A percentile compares a stretch with the other conserved stretches of the same genome.
These are phyloP conservation scores for Drosophila niveifrons DNA, from an alignment of 2,888 invertebrate species.

Conservation along the genomic window DNA sequence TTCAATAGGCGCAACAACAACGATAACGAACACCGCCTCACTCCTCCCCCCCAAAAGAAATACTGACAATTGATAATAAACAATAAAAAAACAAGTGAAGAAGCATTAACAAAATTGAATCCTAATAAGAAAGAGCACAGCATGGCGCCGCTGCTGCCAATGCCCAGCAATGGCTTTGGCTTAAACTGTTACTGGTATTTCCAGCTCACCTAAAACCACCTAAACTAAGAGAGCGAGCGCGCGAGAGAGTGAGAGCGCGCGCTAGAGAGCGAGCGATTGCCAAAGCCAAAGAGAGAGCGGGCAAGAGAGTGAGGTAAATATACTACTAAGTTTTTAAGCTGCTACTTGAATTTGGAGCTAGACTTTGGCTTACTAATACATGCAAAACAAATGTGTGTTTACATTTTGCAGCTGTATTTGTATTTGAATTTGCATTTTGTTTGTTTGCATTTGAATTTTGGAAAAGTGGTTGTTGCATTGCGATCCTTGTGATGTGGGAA, in stretches of 20 bases:
- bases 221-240: slow-evolving; percentile 7
- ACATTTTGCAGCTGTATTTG: no score
- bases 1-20: slow-evolving; percentile 35
- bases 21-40: background rate
- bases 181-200: slow-evolving; percentile 53
- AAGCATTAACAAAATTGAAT: slow-evolving; percentile 11
- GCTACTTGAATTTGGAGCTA: no score
- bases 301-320: slow-evolving; percentile 38
- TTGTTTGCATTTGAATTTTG: no score
- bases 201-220: slow-evolving; percentile 55
- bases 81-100: slow-evolving; percentile 14
- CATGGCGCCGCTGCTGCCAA: slow-evolving; percentile 68
- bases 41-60: slow-evolving; percentile 1
- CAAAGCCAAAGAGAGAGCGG: slow-evolving; percentile 14
- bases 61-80: slow-evolving; percentile 27
- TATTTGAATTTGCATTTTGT: no score
- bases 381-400: no score
- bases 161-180: slow-evolving; percentile 67
- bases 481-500: no score
- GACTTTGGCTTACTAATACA: no score
- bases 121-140: slow-evolving; percentile 13
- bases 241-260: background rate
- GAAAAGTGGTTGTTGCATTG: no score
- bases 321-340: slow-evolving; percentile 1
- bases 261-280: slow-evolving; percentile 10